Base-by-base conservation (phyloP, 2,113 vertebrate species). In the Hemiprocne comata region DNA sequence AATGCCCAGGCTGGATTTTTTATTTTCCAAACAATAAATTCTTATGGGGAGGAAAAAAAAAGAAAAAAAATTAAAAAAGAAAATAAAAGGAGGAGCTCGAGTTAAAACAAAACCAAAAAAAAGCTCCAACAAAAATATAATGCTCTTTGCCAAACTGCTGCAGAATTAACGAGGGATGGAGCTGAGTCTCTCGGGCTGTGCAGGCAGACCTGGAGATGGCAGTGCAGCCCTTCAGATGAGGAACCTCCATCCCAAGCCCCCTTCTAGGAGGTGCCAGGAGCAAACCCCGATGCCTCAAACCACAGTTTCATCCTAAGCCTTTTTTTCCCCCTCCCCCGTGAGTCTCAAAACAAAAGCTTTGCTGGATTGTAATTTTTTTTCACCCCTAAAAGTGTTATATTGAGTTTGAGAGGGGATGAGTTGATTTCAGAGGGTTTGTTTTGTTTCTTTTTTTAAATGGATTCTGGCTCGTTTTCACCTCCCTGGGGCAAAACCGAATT, bases 171-270 rank as follows among this genome's bases (percentile, higher is more conserved):
- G 0, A 2, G 21, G 66, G 24, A 7, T 8, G 53, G 5, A n/a
- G 19, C 13, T 1, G 1, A 1, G 29, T 20, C 51, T 38, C 54
- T 60, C 1, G 3, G 72, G 55, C 80, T 80, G 55, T 34, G 60
- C 87, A 13, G 75, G 19, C 50, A 85, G 71, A 40, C 95, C 96
- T 95, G 92, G 82, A 97, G 98, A 69, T 97, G 98, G 97, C 96
- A 98, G 89, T 93, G 96, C 84, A 97, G 85, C 38, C 64, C 95
- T 97, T 89, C 31, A 10, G 23, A 72, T 88, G 48, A 38, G 28
- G 14, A 60, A 6, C 7, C 2, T 5, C 15, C 31, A 16, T 0
- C 26, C 38, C 55, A 31, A 64, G 5, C 4, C 8, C 7, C 17
- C 42, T 66, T 46, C 60, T 11, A 8, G n/a, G n/a, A 28, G 24